phyloP scores from a whole-genome alignment of 2,797 vertebrate genomes.

The Cuculus canorus region DNA sequence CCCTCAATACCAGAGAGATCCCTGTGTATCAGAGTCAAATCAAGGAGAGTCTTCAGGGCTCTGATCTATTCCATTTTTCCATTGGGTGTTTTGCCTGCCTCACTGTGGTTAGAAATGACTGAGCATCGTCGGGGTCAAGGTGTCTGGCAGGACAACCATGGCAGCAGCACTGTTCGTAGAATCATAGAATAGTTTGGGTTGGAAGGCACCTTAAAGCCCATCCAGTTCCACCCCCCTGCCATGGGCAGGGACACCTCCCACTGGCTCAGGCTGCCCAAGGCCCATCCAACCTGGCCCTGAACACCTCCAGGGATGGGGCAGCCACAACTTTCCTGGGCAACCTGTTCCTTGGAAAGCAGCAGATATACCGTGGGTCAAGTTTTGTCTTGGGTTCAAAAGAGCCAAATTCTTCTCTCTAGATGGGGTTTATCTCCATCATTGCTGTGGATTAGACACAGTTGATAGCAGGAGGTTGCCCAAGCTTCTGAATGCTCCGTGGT shows the following conservation, averaged over 20 bases:
- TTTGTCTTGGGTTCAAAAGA: neutral
- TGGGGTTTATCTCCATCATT: neutral
- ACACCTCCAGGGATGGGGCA: too few species aligned
- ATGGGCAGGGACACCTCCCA: too few species aligned
- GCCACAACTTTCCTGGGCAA: too few species aligned
- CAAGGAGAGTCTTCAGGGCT: neutral
- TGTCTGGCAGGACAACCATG: neutral
- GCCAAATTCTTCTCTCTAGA: neutral
- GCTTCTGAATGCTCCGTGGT: neutral
- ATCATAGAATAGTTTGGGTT: too few species aligned
- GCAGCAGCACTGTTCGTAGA: neutral
- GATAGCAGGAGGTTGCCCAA: neutral
- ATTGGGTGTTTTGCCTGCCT: neutral
- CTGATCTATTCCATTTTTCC: neutral
- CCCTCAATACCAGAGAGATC: neutral
- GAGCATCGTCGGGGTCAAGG: rapidly evolving
- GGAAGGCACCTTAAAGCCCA: too few species aligned
- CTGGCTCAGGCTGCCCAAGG: too few species aligned
- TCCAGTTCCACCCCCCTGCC: too few species aligned
- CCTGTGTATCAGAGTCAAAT: rapidly evolving
- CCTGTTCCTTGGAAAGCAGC: neutral
- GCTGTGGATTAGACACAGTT: neutral
- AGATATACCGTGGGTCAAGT: neutral
- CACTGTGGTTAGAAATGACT: neutral
- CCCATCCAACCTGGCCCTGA: too few species aligned